These are phyloP conservation scores for Neosalanx taihuensis DNA, from an alignment of 2,797 vertebrate species.

Conservation along the genomic window DNA sequence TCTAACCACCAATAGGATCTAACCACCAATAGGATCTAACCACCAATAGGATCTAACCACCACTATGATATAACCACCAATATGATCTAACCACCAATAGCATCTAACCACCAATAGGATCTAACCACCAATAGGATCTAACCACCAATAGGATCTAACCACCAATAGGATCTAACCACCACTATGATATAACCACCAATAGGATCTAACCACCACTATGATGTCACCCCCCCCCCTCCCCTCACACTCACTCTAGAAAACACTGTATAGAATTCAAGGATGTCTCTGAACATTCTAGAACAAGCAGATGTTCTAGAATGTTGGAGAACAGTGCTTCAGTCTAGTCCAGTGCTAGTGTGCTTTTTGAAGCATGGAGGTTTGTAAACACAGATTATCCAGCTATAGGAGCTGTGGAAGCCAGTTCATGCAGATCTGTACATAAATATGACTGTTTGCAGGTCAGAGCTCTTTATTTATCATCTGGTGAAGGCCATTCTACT, in stretches of 20 bases:
- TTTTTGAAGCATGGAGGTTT: neutral
- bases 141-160: no score
- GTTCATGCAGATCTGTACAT: conserved; percentile 40
- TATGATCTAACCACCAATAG: no score
- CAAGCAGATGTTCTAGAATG: no score
- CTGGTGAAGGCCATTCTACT: conserved; percentile 20
- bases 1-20: no score
- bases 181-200: no score
- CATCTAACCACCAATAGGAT: no score
- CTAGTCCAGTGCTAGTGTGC: neutral
- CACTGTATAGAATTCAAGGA: neutral
- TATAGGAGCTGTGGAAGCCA: conserved; percentile 12
- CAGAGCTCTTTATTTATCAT: conserved; percentile 46
- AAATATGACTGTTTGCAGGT: conserved; percentile 55
- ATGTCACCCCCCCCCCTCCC: neutral
- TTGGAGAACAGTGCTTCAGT: neutral
- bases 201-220: no score
- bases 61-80: no score
- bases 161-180: no score
- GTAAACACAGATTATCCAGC: neutral
- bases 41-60: no score
- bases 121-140: no score
- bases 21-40: no score
- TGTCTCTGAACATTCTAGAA: neutral
- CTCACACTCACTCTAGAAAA: neutral